Evolutionary conservation across 1,140 invertebrate species (phyloP), one percentile per base, ranked within the genome.

Genomic region (Heliconius hermathena): DNA sequence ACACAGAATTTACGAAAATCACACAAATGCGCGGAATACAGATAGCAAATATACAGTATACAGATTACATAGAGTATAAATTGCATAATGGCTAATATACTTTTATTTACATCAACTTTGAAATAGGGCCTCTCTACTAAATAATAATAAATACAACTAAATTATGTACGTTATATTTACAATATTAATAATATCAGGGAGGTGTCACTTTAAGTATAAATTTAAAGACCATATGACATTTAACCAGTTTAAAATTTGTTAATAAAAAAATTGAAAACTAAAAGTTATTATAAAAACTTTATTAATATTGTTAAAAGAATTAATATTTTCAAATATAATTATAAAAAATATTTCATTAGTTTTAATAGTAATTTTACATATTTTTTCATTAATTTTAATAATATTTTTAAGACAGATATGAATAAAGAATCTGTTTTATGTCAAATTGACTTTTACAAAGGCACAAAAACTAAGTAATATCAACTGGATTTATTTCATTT

Each of bases 1-100:
- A 89, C 87, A 89, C 84, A 87, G 73, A 88, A 77, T 85, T 84
- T 85, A 89, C 79, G 85, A 85, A 88, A 82, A 86, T 26, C 74
- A 76, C 79, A 80, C 74, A 71, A 81, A 80, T 77, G 70, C 71
- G 70, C 70, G 77, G 77, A 82, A 81, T 82, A 82, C 71, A 77
- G 36, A 76, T 79, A 81, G 74, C 80, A 81, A 85, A 79, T 84
- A 81, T 85, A 85, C 78, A 85, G 80, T 81, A 80, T 78, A 72
- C 74, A 74, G 60, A 60, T 73, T 77, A 78, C 49, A 77, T 82
- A 83, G 70, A 20, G 46, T 81, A 73, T 49, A 22, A 72, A 72
- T 26, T 11, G 33, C 9, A 71, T 76, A 72, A 66, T 78, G 20
- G 54, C 72, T 60, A 76, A 80, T 83, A 82, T 80, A 84, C 29